These are phyloP conservation scores for Macroglossus sobrinus DNA, from an alignment of 2,113 vertebrate genomes.

Conservation along the genomic window DNA sequence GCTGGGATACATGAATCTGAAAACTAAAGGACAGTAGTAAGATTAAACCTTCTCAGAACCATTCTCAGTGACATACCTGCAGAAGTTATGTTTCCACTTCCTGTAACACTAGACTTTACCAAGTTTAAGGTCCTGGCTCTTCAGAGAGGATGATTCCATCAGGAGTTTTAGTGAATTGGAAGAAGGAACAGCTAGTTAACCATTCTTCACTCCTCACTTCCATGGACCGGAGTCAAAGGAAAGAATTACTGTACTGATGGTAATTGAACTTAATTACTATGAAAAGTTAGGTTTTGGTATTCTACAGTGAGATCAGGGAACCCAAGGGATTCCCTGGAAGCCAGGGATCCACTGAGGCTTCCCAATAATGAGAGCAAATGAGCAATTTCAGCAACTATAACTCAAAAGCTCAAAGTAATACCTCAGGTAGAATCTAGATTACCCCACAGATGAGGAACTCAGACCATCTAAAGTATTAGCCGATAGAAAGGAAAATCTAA, in stretches of 20 bases:
- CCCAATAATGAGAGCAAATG: not conserved
- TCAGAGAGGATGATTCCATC: not conserved
- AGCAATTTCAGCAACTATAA: not conserved
- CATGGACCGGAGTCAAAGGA: not conserved
- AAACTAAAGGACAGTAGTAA: not conserved
- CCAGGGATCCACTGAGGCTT: not conserved
- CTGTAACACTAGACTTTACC: not conserved
- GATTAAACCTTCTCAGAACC: not conserved
- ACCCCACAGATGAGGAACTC: not conserved
- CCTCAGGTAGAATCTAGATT: not conserved
- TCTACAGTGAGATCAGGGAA: not conserved
- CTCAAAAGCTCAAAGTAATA: not conserved
- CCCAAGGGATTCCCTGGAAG: not conserved
- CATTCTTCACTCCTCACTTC: not conserved
- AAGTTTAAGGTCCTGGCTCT: not conserved
- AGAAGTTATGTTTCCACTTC: not conserved
- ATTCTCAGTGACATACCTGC: not conserved
- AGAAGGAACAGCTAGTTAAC: not conserved
- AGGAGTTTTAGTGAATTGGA: not conserved
- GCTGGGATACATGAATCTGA: not conserved
- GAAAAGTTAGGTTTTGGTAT: not conserved
- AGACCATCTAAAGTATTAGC: not conserved
- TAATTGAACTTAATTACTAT: not conserved
- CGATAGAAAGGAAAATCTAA: not conserved
- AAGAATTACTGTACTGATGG: no score